Evolutionary conservation across 2,888 invertebrate species (phyloP).

Genomic region (Nymphalis c-album): DNA sequence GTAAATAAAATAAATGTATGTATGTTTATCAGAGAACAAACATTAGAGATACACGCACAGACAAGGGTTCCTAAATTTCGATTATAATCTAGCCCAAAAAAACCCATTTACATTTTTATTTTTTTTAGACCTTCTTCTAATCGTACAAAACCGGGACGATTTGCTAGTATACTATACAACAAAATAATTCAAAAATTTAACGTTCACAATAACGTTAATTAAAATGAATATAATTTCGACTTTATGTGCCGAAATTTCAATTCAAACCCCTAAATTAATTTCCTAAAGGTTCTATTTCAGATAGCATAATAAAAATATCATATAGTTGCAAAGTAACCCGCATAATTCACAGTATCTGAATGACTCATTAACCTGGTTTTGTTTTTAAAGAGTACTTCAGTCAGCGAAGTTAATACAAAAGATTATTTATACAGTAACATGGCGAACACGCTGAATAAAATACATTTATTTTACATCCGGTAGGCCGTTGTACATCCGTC

Average conservation of each 20-base stretch:
- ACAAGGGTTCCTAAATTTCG: no score
- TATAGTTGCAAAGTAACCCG: conserved; percentile 21
- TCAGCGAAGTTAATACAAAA: conserved; percentile 28
- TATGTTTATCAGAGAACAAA: no score
- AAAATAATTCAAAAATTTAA: neutral
- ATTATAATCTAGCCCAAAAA: no score
- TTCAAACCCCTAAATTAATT: neutral
- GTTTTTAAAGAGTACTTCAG: conserved; percentile 30
- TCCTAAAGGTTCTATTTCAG: neutral
- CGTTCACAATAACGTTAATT: no score
- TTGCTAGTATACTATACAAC: neutral
- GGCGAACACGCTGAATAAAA: conserved; percentile 21
- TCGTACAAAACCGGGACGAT: neutral
- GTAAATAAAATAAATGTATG: no score
- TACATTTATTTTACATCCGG: conserved; percentile 7
- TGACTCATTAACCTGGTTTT: conserved; percentile 32
- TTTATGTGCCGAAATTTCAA: neutral
- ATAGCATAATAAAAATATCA: conserved; percentile 13
- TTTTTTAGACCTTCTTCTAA: no score
- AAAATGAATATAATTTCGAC: neutral
- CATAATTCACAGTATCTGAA: conserved; percentile 28
- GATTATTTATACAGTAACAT: conserved; percentile 18
- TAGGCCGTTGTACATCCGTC: no score
- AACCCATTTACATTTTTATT: no score
- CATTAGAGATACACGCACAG: no score